Percentiles rank a stretch among this genome's conserved stretches.
phyloP scores from a whole-genome alignment of 2,113 vertebrate genomes.

The Phylloscopus whistleri region DNA sequence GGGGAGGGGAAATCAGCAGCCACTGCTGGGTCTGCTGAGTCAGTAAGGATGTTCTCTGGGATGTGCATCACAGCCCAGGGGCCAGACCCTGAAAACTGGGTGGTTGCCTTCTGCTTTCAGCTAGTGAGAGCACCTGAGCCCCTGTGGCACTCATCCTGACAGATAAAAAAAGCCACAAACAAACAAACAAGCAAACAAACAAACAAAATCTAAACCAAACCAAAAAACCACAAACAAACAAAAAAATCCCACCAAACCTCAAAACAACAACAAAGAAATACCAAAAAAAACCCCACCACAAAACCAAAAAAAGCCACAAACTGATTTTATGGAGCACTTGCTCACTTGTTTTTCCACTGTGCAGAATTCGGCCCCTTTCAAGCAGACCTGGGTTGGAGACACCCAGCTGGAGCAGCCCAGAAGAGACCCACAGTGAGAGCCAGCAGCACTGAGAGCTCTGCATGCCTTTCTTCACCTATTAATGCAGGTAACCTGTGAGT shows the following conservation, averaged over 20 bases:
- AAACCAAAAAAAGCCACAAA: background rate
- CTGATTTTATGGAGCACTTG: background rate
- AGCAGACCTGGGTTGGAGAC: background rate
- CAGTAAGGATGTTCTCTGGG: background rate
- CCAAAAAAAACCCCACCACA: background rate
- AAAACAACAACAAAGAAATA: background rate
- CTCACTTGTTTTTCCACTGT: background rate
- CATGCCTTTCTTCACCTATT: fast-evolving
- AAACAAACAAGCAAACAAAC: background rate
- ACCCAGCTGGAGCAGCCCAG: background rate
- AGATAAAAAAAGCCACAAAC: background rate
- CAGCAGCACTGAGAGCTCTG: background rate
- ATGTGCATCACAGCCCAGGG: background rate
- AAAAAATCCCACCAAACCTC: background rate
- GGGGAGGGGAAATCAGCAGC: background rate
- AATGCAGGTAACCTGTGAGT: background rate
- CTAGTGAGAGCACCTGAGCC: background rate
- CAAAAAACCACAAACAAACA: background rate
- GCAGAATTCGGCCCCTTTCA: background rate
- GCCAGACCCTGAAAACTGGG: background rate
- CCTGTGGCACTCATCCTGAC: background rate
- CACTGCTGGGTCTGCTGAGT: background rate
- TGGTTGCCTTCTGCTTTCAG: background rate
- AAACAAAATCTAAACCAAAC: background rate
- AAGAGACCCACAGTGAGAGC: background rate